These are phyloP conservation scores for Phylloscopus collybita DNA, from an alignment of 2,797 vertebrate species.

Conservation along the genomic window DNA sequence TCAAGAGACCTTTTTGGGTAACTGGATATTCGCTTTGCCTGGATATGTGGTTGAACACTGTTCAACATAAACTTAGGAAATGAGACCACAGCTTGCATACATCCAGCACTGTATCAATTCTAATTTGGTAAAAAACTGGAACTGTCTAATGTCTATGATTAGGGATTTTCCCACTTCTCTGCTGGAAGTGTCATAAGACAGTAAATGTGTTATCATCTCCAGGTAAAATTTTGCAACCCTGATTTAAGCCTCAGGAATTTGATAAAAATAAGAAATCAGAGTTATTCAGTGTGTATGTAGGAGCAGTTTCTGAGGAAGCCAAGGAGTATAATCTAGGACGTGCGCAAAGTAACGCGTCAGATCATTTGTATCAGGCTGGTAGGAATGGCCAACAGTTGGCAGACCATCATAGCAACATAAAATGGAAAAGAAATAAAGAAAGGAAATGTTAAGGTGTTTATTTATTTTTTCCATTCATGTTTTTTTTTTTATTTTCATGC, in stretches of 20 bases:
- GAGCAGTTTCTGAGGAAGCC: not conserved
- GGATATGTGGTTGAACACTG: not conserved
- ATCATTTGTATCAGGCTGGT: not conserved
- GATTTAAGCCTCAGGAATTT: not conserved
- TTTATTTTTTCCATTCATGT: not conserved
- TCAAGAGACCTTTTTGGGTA: not conserved
- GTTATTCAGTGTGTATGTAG: not conserved
- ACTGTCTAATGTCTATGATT: not conserved
- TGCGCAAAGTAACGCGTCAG: rapidly evolving
- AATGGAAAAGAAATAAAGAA: not conserved
- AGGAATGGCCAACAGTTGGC: not conserved
- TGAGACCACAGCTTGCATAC: not conserved
- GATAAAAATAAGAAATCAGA: not conserved
- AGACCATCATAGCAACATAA: rapidly evolving
- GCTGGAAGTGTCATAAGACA: not conserved
- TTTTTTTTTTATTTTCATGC: not conserved
- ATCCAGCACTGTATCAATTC: not conserved
- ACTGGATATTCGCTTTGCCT: not conserved
- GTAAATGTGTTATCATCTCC: not conserved
- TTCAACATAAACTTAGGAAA: not conserved
- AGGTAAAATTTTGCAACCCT: not conserved
- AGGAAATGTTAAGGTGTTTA: rapidly evolving
- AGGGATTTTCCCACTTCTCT: not conserved
- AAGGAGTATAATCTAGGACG: not conserved
- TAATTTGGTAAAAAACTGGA: not conserved